A percentile compares a stretch with the other conserved stretches of the same genome.
phyloP scores from a whole-genome alignment of 2,888 invertebrate genomes.

The Eupithecia centaureata region DNA sequence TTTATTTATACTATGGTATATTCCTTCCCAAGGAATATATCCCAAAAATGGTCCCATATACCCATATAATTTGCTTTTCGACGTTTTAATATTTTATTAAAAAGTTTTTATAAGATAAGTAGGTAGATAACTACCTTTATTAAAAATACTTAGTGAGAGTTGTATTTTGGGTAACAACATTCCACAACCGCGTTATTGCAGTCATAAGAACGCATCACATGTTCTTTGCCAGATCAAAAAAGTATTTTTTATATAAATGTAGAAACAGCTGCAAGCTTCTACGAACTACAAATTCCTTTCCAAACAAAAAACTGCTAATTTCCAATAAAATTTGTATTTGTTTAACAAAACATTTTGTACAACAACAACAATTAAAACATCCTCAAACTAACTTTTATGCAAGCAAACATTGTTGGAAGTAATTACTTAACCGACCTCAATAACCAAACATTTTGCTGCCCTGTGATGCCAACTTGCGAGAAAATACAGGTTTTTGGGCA shows the following conservation, averaged over 20 bases:
- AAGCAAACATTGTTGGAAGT: conserved; percentile 35
- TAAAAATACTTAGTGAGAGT: background rate
- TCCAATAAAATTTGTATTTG: conserved; percentile 27
- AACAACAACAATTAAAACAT: conserved; percentile 19
- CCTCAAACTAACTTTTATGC: conserved; percentile 29
- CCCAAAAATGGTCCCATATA: too few relatives aligned
- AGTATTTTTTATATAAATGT: background rate
- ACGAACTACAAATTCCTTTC: background rate
- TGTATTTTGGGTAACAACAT: background rate
- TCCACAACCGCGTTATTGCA: background rate
- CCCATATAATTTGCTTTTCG: too few relatives aligned
- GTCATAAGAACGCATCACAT: background rate
- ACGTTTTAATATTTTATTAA: too few relatives aligned
- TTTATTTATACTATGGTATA: too few relatives aligned
- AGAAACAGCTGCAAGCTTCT: background rate
- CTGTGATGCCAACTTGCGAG: conserved; percentile 12
- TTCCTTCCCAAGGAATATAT: too few relatives aligned
- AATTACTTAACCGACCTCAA: conserved; percentile 52
- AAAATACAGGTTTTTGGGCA: conserved; percentile 1
- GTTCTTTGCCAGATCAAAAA: background rate
- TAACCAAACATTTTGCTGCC: conserved; percentile 39
- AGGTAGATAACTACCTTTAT: too few relatives aligned
- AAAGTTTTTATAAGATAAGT: too few relatives aligned
- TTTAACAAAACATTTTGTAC: conserved; percentile 22
- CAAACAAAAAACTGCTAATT: conserved; percentile 19